Evolutionary conservation across 2,888 invertebrate genomes (phyloP), one percentile per base, ranked within the genome.

Genomic region (Meandrusa payeni): DNA sequence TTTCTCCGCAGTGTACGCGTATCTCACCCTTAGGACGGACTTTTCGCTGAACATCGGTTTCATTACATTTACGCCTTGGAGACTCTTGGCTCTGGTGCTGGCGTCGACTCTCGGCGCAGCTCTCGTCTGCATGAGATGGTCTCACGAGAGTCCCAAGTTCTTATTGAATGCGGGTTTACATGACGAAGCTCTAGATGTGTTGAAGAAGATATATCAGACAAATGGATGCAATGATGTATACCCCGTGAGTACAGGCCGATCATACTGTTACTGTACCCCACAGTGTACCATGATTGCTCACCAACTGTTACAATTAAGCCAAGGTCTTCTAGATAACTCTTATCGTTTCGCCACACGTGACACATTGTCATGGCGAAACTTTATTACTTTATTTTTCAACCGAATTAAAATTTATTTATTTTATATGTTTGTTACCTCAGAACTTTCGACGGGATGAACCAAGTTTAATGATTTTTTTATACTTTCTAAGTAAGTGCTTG

Each of bases 61-160:
- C 6, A 55, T 76, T 9, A 54, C 49, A 1, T 71, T 74, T 31
- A 59, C 57, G 0, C 71, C 77, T 1, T 77, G 77, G 77, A 60
- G 77, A 22, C 58, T 78, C 1, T 46, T 77, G 12, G 54, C 63
- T 2, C 33, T 77, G 1, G 48, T 79, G 1, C 63, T 85, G 24
- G 73, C 90, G 2, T 19, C 92, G 4, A 91, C 93, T 0, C 86
- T 90, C 32, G 64, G 92, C 0, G 48, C 91, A 0, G 89, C 91
- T 15, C 89, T 89, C 0, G 44, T 90, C n/a, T 69, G 88, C 0
- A 64, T 91, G 4, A 73, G 85, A 12, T 80, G 89, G 46, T 87
- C 90, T 48, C 89, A 92, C n/a, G 94, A 94, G 64, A 94, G 93
- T 59, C 94, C 94, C 0, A 93, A 93, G 64, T 94, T 92, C 62